Evolutionary conservation across 64 coral and sea anemone genomes (phyloP).

Genomic region (Dendrophyllia cribrosa): DNA sequence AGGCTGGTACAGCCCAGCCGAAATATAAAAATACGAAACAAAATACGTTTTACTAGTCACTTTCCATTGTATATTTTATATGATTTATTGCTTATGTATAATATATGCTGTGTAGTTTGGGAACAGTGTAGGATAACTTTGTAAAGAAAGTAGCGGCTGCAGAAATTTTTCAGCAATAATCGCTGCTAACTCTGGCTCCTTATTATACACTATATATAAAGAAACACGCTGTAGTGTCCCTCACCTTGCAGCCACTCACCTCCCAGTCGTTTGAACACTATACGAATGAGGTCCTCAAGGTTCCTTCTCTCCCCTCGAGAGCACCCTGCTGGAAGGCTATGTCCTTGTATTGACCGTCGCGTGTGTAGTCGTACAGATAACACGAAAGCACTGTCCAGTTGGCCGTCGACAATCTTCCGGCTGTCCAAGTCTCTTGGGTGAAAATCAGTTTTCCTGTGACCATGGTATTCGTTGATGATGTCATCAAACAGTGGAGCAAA

Average conservation of each 20-base stretch:
- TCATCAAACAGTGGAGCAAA: slow-evolving; percentile 77
- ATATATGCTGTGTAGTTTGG: no score
- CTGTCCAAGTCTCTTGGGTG: slow-evolving; percentile 63
- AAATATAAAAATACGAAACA: no score
- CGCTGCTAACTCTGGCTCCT: no score
- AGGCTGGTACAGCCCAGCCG: no score
- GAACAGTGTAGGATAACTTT: no score
- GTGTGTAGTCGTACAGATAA: slow-evolving; percentile 59
- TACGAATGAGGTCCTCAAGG: slow-evolving; percentile 55
- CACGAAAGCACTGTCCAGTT: slow-evolving; percentile 37
- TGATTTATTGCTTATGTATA: no score
- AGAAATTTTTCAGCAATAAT: no score
- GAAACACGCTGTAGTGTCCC: neutral
- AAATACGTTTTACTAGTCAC: no score
- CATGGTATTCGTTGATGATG: slow-evolving; percentile 69
- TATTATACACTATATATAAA: no score
- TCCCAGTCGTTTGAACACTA: slow-evolving; percentile 68
- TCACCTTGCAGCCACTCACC: slow-evolving; percentile 36
- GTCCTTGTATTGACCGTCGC: slow-evolving; percentile 68
- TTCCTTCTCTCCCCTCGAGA: slow-evolving; percentile 50
- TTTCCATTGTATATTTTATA: no score
- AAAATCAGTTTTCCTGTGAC: neutral
- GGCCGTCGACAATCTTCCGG: slow-evolving; percentile 41
- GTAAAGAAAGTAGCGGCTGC: no score
- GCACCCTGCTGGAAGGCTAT: slow-evolving; percentile 69